Evolutionary conservation across 2,888 invertebrate genomes (phyloP).

Genomic region (Apodemia zela): DNA sequence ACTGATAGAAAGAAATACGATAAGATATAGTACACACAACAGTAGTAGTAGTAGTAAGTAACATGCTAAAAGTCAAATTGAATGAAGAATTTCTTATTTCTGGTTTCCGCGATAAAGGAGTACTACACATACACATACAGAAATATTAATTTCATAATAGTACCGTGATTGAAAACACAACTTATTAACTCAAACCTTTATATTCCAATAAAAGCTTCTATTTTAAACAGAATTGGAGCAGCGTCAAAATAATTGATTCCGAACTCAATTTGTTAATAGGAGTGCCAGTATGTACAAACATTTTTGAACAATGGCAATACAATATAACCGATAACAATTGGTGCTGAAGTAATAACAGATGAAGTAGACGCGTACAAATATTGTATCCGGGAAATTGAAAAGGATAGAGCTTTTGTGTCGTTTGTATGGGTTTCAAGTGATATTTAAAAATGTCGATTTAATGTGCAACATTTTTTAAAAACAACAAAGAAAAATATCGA

Average conservation of each 20-base stretch:
- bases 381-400: constrained; percentile 2
- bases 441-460: neutral
- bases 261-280: constrained; percentile 4
- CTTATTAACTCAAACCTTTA: neutral
- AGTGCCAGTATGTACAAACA: neutral
- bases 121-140: neutral
- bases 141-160: neutral
- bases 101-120: neutral
- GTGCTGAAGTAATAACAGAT: neutral
- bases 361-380: constrained; percentile 9
- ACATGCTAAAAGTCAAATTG: neutral
- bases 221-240: neutral
- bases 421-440: neutral
- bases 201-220: neutral
- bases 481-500: no score
- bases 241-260: neutral
- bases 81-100: neutral
- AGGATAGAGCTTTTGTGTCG: neutral
- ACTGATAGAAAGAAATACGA: no score
- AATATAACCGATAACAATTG: constrained; percentile 10
- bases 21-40: no score
- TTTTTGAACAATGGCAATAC: constrained; percentile 4
- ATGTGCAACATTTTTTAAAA: neutral
- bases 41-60: no score
- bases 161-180: neutral